phyloP scores from a whole-genome alignment of 2,797 vertebrate species.

The Enteromius treurensis region DNA sequence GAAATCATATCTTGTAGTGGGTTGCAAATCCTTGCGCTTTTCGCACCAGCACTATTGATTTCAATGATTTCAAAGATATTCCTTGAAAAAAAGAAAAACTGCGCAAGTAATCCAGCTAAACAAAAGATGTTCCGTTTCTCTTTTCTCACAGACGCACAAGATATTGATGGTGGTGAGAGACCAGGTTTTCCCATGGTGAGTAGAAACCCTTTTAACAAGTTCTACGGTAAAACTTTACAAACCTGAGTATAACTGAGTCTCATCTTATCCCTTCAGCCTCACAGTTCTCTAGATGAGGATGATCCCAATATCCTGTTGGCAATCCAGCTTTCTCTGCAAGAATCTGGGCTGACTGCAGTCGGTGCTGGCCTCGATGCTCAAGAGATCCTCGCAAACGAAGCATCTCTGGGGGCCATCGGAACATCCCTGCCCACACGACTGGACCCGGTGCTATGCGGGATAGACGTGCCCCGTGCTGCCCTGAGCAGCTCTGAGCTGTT shows the following conservation, averaged over 20 bases:
- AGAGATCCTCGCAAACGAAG: constrained; percentile 84
- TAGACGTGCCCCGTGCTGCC: constrained; percentile 81
- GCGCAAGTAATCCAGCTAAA: constrained; percentile 26
- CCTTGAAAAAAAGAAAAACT: neutral
- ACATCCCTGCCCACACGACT: constrained; percentile 92
- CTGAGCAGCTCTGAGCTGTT: constrained; percentile 94
- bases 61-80: neutral
- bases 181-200: constrained; percentile 89
- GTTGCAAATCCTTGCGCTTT: neutral
- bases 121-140: constrained; percentile 30
- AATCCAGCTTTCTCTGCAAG: constrained; percentile 97
- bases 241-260: neutral
- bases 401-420: constrained; percentile 92
- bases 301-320: constrained; percentile 98
- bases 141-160: constrained; percentile 81
- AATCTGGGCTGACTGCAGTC: constrained; percentile 84
- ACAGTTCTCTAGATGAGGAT: constrained; percentile 93
- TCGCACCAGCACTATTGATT: neutral
- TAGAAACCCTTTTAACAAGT: constrained; percentile 64
- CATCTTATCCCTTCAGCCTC: constrained; percentile 77
- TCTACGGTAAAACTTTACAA: neutral
- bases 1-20: neutral
- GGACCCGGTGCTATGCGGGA: constrained; percentile 82
- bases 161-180: constrained; percentile 82
- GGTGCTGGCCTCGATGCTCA: constrained; percentile 75